Conservation (phyloP, 2,888 invertebrate species). For the Drosophila multiciliata region DNA sequence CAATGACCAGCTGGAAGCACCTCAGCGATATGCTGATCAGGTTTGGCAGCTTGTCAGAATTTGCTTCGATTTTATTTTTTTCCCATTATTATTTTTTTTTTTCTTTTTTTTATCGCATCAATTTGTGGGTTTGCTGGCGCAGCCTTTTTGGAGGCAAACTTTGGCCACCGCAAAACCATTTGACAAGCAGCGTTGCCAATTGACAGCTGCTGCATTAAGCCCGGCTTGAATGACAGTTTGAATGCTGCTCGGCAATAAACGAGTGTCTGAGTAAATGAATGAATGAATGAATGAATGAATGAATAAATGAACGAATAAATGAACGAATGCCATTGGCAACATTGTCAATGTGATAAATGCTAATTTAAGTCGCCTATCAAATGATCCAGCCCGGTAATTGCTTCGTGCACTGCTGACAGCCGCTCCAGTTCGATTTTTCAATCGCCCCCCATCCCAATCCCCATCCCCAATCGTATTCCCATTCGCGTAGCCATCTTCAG, state of each 20-base stretch:
- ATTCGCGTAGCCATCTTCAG: neutral
- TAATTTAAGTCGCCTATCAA: slow-evolving; percentile 77
- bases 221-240: slow-evolving; percentile 40
- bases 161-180: slow-evolving; percentile 43
- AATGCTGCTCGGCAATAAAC: slow-evolving; percentile 36
- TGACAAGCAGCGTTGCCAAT: slow-evolving; percentile 56
- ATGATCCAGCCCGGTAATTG: slow-evolving; percentile 54
- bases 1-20: slow-evolving; percentile 71
- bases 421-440: slow-evolving; percentile 3
- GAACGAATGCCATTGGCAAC: slow-evolving; percentile 23
- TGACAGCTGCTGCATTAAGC: slow-evolving; percentile 54
- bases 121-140: neutral
- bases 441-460: no score
- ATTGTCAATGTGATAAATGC: slow-evolving; percentile 80
- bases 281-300: neutral
- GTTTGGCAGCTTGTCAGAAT: slow-evolving; percentile 48
- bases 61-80: neutral
- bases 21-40: slow-evolving; percentile 64
- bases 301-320: slow-evolving; percentile 17
- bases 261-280: slow-evolving; percentile 12
- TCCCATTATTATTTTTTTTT: neutral
- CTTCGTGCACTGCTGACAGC: slow-evolving; percentile 31
- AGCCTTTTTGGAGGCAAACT: slow-evolving; percentile 47
- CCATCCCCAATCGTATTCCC: neutral
- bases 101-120: slow-evolving; percentile 22